These are phyloP conservation scores for Hormaphis cornu DNA, from an alignment of 1,140 invertebrate genomes.

Conservation along the genomic window DNA sequence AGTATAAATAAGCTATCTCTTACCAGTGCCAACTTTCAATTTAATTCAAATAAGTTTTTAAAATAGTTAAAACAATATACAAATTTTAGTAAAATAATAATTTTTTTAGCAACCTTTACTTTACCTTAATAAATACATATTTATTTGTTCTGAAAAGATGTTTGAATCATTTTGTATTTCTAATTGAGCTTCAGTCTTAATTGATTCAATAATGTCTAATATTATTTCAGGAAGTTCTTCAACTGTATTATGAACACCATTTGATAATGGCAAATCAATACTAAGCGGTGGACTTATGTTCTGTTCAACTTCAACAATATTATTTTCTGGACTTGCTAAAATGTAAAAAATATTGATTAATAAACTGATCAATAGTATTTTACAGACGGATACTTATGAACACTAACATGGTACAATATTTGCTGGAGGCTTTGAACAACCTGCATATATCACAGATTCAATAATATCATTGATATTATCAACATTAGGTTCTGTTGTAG, in stretches of 20 bases:
- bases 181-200: conserved; percentile 30
- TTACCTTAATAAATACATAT: conserved; percentile 17
- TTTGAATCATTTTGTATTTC: conserved; percentile 1
- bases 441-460: conserved; percentile 41
- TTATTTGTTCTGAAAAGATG: conserved; percentile 18
- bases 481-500: not conserved
- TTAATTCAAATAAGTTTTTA: too few species aligned
- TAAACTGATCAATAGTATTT: not conserved
- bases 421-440: conserved; percentile 9
- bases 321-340: not conserved
- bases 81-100: too few species aligned
- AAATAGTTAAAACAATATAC: not conserved
- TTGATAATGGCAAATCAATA: conserved; percentile 7
- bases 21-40: too few species aligned
- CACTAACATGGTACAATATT: not conserved
- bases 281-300: not conserved
- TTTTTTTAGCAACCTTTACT: too few species aligned
- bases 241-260: not conserved
- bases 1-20: too few species aligned
- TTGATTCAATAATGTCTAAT: conserved; percentile 18
- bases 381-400: not conserved
- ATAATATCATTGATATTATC: conserved; percentile 40
- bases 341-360: not conserved
- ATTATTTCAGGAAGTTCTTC: conserved; percentile 15
- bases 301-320: not conserved